Percentiles rank a stretch among this genome's conserved stretches.
These are phyloP conservation scores for Hylyphantes graminicola DNA, from an alignment of 1,140 invertebrate species.

Conservation along the genomic window DNA sequence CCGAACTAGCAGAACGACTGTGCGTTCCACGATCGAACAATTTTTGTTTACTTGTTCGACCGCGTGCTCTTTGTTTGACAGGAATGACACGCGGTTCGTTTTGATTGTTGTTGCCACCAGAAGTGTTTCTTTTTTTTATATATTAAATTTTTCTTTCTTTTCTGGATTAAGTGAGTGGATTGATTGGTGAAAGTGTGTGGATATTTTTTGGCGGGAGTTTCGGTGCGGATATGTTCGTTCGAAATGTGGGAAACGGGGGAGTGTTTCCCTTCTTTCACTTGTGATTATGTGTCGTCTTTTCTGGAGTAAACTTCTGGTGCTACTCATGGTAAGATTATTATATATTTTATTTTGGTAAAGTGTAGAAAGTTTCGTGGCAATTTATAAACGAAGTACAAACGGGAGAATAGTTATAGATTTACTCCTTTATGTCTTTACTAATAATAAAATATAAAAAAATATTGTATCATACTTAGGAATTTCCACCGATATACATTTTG, in stretches of 20 bases:
- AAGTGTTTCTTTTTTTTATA: neutral
- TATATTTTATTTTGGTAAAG: too few relatives aligned
- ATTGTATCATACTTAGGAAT: too few relatives aligned
- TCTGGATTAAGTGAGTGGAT: neutral
- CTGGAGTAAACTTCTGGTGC: neutral
- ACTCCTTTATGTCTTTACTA: too few relatives aligned
- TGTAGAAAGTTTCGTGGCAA: too few relatives aligned
- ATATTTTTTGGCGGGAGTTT: slow-evolving; percentile 11
- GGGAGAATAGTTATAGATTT: too few relatives aligned
- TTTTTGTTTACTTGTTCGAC: neutral
- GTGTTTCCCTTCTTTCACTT: neutral
- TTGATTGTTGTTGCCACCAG: neutral
- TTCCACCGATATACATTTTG: too few relatives aligned
- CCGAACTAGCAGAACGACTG: neutral
- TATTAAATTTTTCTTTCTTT: neutral
- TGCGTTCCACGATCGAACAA: neutral
- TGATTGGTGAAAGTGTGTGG: neutral
- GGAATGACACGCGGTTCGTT: neutral
- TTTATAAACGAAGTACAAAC: too few relatives aligned
- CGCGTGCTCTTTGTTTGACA: neutral
- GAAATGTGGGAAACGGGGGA: slow-evolving; percentile 18
- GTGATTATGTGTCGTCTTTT: slow-evolving; percentile 24
- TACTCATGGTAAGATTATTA: slow-evolving; percentile 19
- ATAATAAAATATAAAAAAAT: too few relatives aligned
- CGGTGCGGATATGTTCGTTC: slow-evolving; percentile 9